Conservation (phyloP, 2,888 invertebrate genomes). For the Euzetes globulus region DNA sequence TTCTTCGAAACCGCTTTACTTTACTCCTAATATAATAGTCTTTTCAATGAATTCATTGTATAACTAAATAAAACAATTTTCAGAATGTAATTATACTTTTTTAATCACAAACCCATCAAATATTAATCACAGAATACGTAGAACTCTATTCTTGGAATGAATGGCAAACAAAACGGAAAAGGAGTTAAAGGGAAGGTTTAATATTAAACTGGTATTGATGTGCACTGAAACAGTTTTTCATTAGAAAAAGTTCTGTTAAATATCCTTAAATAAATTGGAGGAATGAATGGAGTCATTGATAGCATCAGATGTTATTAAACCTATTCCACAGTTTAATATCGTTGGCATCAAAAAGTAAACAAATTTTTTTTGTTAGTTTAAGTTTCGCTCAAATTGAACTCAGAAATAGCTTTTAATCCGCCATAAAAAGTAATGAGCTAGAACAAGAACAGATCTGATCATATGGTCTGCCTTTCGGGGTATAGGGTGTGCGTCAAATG, state of each 20-base stretch:
- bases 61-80: not conserved
- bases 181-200: not conserved
- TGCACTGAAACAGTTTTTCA: not conserved
- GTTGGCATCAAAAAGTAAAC: conserved; percentile 18
- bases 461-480: not conserved
- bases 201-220: not conserved
- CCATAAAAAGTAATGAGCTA: not conserved
- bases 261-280: conserved; percentile 17
- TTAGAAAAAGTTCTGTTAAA: not conserved
- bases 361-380: conserved; percentile 14
- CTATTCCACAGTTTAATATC: conserved; percentile 7
- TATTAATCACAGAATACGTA: not conserved
- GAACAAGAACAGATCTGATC: not conserved
- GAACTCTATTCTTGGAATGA: not conserved
- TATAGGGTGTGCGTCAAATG: not conserved
- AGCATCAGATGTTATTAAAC: conserved; percentile 17
- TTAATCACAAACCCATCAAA: conserved; percentile 8
- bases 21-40: not conserved
- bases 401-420: not conserved
- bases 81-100: not conserved
- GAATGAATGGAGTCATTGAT: conserved; percentile 18
- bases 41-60: not conserved
- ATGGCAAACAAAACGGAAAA: no score
- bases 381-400: conserved; percentile 8
- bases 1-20: conserved; percentile 12